Base-by-base conservation (phyloP, 2,888 invertebrate genomes). In the Imbricaverruca yamaguchii region DNA sequence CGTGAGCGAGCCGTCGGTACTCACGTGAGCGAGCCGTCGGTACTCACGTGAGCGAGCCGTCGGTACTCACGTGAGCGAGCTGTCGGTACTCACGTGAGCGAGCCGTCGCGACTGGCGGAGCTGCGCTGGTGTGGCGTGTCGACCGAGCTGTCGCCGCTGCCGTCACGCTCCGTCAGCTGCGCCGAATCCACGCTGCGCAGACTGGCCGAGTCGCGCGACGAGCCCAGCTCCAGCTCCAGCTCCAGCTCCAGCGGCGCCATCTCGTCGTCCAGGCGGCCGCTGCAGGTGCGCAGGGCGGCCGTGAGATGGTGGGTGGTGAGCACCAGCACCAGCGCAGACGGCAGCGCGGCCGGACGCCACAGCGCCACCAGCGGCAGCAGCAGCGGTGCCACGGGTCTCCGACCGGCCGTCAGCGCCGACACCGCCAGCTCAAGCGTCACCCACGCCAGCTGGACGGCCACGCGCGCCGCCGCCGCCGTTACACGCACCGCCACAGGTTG, bases 201-300 rank as follows among this genome's bases (percentile, higher is more conserved):
- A 21, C 78, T 78, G 12, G 78, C 23, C 74, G 74, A 78, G 78
- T 78, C 78, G n/a, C 57, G 78, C 56, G 21, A n/a, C 57, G 56
- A 57, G 6, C 56, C 78, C 78, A 78, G 57, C 57, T 78, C 78
- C 23, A 57, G 55, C 78, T 78, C 78, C n/a, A 78, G n/a, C 56
- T 78, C 78, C 4, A 78, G 57, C 57, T 78, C 78, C 23, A 78
- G 56, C 21, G 65, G 23, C 59, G 74, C 74, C 39, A 74, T 25
- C 74, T 74, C 74, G 74, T 74, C 74, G 25, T 13, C 74, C 53
- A 74, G 74, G 15, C 39, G 18, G 18, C 39, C 23, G 21, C 74
- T 74, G 74, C 74, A 39, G 21, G 74, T 13, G 15, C 74, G 74
- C 39, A 74, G 18, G 21, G 53, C 53, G 15, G 74, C 74, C 39